Evolutionary conservation across 1,140 invertebrate genomes (phyloP), one percentile per base, ranked within the genome.

Genomic region (Cotesia chilonis): DNA sequence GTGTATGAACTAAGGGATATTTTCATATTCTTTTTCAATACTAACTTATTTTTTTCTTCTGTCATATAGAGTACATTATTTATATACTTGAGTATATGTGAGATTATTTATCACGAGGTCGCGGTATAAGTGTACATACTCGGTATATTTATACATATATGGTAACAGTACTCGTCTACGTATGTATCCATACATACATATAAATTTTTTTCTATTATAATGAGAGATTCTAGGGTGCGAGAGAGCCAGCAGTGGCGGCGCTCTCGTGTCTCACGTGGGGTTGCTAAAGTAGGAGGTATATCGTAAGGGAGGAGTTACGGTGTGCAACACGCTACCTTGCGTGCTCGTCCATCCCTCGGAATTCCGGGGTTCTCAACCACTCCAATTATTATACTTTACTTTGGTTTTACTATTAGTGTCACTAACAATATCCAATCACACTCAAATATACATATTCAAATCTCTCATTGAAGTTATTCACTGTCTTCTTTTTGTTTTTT

Each of bases 321-420:
- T 77, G 76, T 74, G 71, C 74, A 79, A 80, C 84, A 86, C 82
- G 84, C 84, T 78, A 86, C 70, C 76, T 86, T 76, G 84, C 84
- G 83, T 86, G 84, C 80, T 81, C 76, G 80, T 80, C 75, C 82
- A 85, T 84, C 83, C 82, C 82, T 79, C 70, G 78, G 80, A 80
- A 77, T 78, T 74, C 77, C 67, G 66, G 10, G 82, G 83, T 83
- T 83, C 80, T 82, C 82, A 83, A 82, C 78, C 55, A 64, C 71
- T 55, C 66, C 36, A 71, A 68, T 75, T 71, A 71, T 28, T 28
- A 28, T 28, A 28, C 28, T 28, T 28, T 73, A 70, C 60, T 61
- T 65, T 47, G 47, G 7, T 47, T 59, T 60, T 69, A 35, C 41
- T 28, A 55, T 68, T 20, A 68, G 35, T 68, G 66, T 17, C 51